Base-by-base conservation (phyloP, 2,797 vertebrate genomes). In the Crypturellus tataupa region DNA sequence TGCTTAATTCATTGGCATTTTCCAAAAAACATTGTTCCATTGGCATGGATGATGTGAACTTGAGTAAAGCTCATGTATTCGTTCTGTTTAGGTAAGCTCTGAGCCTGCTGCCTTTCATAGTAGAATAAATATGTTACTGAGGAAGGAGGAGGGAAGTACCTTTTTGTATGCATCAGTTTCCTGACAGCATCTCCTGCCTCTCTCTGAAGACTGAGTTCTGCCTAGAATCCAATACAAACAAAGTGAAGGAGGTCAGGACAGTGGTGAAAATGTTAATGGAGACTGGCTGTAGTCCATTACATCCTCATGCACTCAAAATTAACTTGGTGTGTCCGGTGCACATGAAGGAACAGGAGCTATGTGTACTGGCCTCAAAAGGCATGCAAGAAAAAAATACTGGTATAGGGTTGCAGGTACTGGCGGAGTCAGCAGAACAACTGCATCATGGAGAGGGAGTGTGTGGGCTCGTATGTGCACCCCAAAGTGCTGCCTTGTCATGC, bases 251-350 rank as follows among this genome's bases (percentile, higher is more conserved):
- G 27, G 37, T 42, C 39, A 63, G 62, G 39, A 63, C 7, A 12
- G 60, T 27, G 27, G 17, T 24, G 27, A 40, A 29, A 40, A 40
- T 12, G 29, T 40, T 42, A 40, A 31, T 40, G 62, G 62, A 63
- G 39, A 15, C 62, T 12, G 18, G 27, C 39, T 29, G 27, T 27
- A 63, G 27, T 29, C 37, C 25, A 8, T 42, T 27, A 40, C 51
- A 56, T 8, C 15, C 46, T 47, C 10, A 5, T 1, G 7, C 44
- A 31, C 42, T 75, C 37, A 15, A 31, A 63, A 56, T 56, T 44
- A 56, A 71, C 20, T 39, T 24, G 9, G 6, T 62, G 29, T 2
- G 1, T 69, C 37, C 27, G 51, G 33, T 0, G 0, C 20, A 37
- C 18, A 2, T 0, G 2, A 25, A 89, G 84, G 25, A 64, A 8